phyloP scores from a whole-genome alignment of 2,888 invertebrate species.

The Crossocerus cetratus region DNA sequence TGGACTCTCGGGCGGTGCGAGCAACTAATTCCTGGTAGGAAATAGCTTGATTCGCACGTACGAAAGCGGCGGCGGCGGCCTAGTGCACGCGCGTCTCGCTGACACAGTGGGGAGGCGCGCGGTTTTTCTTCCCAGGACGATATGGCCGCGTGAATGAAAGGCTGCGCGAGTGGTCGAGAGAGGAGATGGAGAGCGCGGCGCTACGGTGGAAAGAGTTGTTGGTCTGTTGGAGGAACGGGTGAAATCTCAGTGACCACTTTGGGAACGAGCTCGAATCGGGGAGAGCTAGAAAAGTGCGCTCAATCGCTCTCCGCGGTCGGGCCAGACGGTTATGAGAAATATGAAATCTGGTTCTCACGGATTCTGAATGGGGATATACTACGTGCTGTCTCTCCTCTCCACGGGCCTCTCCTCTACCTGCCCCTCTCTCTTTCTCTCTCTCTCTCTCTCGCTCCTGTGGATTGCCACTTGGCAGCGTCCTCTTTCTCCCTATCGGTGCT shows the following conservation, averaged over 20 bases:
- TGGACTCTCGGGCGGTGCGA: not conserved
- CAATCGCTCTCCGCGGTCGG: slow-evolving; percentile 45
- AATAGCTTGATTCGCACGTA: slow-evolving; percentile 5
- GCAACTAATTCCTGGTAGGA: not conserved
- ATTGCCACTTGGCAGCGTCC: slow-evolving; percentile 37
- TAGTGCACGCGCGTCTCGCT: no score
- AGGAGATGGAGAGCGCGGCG: not conserved
- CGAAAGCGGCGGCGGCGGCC: not conserved
- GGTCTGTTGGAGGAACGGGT: slow-evolving; percentile 41
- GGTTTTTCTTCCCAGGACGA: slow-evolving; percentile 29
- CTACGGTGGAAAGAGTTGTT: not conserved
- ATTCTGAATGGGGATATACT: slow-evolving; percentile 69
- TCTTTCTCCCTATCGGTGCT: slow-evolving; percentile 64
- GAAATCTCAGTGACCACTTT: slow-evolving; percentile 59
- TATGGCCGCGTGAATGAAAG: not conserved
- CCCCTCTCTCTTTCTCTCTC: slow-evolving; percentile 28
- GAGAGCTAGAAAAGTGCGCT: slow-evolving; percentile 46
- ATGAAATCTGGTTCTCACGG: slow-evolving; percentile 77
- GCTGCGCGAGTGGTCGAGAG: slow-evolving; percentile 18
- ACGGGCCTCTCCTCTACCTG: not conserved
- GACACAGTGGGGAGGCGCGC: not conserved
- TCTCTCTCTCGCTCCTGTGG: slow-evolving; percentile 29
- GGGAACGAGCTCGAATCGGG: slow-evolving; percentile 22
- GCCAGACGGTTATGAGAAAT: slow-evolving; percentile 74
- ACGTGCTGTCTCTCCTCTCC: slow-evolving; percentile 12